These are phyloP conservation scores for Pyrocoelia pectoralis DNA, from an alignment of 2,888 invertebrate species.

Conservation along the genomic window DNA sequence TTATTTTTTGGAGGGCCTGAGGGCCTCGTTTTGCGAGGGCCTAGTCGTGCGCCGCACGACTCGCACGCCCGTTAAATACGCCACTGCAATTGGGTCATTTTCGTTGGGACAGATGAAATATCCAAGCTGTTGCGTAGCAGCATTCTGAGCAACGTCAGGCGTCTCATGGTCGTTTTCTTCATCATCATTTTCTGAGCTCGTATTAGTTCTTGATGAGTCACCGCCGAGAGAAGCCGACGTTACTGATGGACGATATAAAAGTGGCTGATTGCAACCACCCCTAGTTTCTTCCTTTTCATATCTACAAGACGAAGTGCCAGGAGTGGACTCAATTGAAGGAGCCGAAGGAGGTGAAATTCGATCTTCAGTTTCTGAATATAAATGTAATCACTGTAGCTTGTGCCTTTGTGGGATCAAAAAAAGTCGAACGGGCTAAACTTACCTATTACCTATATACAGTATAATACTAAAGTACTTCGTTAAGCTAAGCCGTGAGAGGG, in stretches of 20 bases:
- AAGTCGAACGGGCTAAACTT: no score
- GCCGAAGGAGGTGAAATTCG: not conserved
- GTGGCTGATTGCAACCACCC: not conserved
- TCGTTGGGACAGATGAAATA: not conserved
- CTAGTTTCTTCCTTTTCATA: not conserved
- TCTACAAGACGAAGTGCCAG: constrained; percentile 11
- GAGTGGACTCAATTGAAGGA: not conserved
- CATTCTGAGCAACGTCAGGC: no score
- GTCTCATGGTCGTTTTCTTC: not conserved
- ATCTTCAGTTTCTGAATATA: not conserved
- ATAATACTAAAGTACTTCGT: no score
- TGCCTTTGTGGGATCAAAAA: no score
- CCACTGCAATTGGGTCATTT: no score
- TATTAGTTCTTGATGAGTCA: constrained; percentile 11
- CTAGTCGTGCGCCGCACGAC: no score
- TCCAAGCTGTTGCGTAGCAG: not conserved
- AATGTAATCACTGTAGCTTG: no score
- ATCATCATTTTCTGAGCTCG: constrained; percentile 6
- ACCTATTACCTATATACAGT: no score
- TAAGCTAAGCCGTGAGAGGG: no score
- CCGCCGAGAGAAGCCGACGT: constrained; percentile 5
- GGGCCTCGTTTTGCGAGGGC: no score
- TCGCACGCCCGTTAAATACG: no score
- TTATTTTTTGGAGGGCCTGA: no score
- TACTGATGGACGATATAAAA: not conserved